Evolutionary conservation across 2,797 vertebrate species (phyloP), one percentile per base, ranked within the genome.

Genomic region (Aselliscus stoliczkanus): DNA sequence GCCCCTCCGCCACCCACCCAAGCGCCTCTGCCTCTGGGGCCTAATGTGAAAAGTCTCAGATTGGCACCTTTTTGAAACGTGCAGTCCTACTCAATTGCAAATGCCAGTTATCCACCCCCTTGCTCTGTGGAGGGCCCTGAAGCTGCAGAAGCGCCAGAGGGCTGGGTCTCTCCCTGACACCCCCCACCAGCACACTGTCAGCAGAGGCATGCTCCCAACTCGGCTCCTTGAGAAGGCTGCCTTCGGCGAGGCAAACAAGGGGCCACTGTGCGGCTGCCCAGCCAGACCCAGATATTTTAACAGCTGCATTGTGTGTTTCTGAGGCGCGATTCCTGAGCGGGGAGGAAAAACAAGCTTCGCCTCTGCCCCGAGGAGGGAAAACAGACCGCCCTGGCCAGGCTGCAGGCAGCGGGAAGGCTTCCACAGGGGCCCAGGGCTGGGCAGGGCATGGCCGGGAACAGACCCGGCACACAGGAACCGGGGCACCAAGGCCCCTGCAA

Each of bases 231-330:
- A 29, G 47, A 97, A 97, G 93, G 93, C 97, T 90, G 83, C 86
- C 86, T 88, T 97, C 96, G 91, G 79, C 95, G 79, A 94, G 96
- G 94, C 62, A 88, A 97, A 98, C 97, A 98, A 98, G 98, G 97
- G 97, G 97, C 97, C 97, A 96, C 98, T 97, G 96, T 98, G 97
- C 89, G 80, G 97, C 97, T 96, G 96, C 94, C 97, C 96, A 27
- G 93, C 97, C 98, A 97, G 91, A 94, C 96, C 97, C 56, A 97
- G 95, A 93, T 98, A 98, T 98, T 98, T 98, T 98, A 98, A 98
- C 97, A 97, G 98, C 98, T 98, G 97, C 2, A 72, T 95, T 97
- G 96, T 98, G 89, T 96, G 96, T 97, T 97, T 97, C 98, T 96
- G 97, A 95, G 87, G 96, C 97, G 27, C 84, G 72, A 98, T 97